Conservation (phyloP, 2,797 vertebrate species). For the Gila robusta region DNA sequence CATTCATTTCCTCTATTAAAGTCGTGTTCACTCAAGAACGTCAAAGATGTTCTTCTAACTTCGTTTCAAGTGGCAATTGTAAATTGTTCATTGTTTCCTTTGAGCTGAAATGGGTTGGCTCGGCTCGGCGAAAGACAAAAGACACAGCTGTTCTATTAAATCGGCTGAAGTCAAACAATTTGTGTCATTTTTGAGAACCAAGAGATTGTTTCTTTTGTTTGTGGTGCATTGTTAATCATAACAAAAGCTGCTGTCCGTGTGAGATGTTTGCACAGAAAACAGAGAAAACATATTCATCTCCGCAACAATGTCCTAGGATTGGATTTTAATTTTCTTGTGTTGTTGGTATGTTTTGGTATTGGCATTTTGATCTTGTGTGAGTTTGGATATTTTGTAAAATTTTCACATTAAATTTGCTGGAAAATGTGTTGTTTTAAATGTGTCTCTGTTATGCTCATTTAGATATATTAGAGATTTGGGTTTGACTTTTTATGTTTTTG, state of each 20-base stretch:
- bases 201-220: slow-evolving; percentile 48
- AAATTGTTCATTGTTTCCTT: slow-evolving; percentile 41
- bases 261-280: slow-evolving; percentile 25
- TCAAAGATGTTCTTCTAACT: slow-evolving; percentile 33
- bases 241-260: slow-evolving; percentile 39
- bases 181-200: slow-evolving; percentile 36
- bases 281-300: slow-evolving; percentile 18
- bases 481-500: not conserved
- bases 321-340: slow-evolving; percentile 9
- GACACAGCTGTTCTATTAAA: slow-evolving; percentile 36
- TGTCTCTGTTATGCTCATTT: not conserved
- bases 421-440: not conserved
- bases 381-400: not conserved
- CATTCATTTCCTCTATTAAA: slow-evolving; percentile 42
- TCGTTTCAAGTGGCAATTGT: slow-evolving; percentile 29
- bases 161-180: slow-evolving; percentile 47
- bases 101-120: slow-evolving; percentile 40
- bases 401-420: not conserved
- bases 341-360: not conserved
- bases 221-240: slow-evolving; percentile 31
- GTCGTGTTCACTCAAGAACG: slow-evolving; percentile 29
- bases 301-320: not conserved
- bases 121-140: slow-evolving; percentile 37
- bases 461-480: not conserved
- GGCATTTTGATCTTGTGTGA: not conserved